phyloP scores from a whole-genome alignment of 2,888 invertebrate genomes.

The Rhyacophila evoluta region DNA sequence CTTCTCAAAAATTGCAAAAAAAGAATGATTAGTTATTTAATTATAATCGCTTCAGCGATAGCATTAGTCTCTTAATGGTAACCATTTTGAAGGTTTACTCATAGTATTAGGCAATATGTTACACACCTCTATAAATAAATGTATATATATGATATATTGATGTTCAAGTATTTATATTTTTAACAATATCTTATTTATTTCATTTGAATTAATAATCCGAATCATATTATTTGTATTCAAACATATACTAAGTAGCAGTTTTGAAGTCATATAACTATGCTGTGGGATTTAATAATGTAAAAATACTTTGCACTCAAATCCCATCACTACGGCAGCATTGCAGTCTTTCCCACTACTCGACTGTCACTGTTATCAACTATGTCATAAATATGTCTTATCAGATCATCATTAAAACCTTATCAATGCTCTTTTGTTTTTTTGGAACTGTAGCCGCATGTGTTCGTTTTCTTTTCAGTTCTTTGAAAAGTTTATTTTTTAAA shows the following conservation, averaged over 20 bases:
- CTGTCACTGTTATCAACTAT: too few relatives aligned
- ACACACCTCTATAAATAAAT: background rate
- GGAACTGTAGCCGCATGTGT: too few relatives aligned
- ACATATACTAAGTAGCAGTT: background rate
- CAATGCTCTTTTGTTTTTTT: too few relatives aligned
- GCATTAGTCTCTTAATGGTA: background rate
- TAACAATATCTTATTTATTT: background rate
- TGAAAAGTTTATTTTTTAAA: too few relatives aligned
- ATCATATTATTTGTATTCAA: too few relatives aligned
- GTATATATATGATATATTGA: too few relatives aligned
- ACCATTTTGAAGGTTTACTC: background rate
- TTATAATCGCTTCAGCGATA: background rate
- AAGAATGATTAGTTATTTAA: constrained; percentile 38
- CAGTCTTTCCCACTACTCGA: too few relatives aligned
- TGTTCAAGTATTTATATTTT: background rate
- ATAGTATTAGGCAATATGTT: constrained; percentile 9
- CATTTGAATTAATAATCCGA: background rate
- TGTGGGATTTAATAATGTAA: background rate
- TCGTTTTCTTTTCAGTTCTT: too few relatives aligned
- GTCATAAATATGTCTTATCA: too few relatives aligned
- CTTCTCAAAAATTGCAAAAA: background rate
- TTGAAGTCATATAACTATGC: background rate
- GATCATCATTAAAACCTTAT: too few relatives aligned
- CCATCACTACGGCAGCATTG: too few relatives aligned
- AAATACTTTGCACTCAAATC: too few relatives aligned